A percentile compares a stretch with the other conserved stretches of the same genome.
phyloP scores from a whole-genome alignment of 2,888 invertebrate genomes.

The Eudemis profundana region DNA sequence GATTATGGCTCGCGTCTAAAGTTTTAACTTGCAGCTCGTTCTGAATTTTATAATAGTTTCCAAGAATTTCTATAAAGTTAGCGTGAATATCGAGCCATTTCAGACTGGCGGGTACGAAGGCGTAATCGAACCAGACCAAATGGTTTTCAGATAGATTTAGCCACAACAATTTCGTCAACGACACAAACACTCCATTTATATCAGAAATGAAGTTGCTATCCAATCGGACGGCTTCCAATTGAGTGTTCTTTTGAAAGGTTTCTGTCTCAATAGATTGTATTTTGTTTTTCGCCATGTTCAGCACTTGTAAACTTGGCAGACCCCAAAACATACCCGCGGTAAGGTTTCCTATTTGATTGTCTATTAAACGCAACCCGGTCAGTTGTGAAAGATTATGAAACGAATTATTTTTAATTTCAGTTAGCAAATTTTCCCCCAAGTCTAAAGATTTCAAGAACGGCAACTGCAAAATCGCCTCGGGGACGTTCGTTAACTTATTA shows the following conservation, averaged over 20 bases:
- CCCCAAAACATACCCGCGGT: slow-evolving; percentile 95
- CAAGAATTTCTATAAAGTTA: slow-evolving; percentile 94
- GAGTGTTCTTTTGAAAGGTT: slow-evolving; percentile 92
- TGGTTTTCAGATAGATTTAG: slow-evolving; percentile 96
- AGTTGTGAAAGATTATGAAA: slow-evolving; percentile 94
- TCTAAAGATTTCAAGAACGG: slow-evolving; percentile 95
- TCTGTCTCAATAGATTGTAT: slow-evolving; percentile 93
- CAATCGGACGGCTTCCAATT: slow-evolving; percentile 94
- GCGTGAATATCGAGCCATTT: slow-evolving; percentile 96
- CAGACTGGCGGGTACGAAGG: slow-evolving; percentile 93
- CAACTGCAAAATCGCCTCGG: slow-evolving; percentile 93
- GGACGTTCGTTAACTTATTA: slow-evolving; percentile 92
- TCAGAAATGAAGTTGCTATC: slow-evolving; percentile 95
- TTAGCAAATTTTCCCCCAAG: slow-evolving; percentile 96
- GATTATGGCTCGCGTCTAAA: slow-evolving; percentile 95
- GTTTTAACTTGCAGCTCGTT: slow-evolving; percentile 92
- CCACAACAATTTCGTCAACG: slow-evolving; percentile 92
- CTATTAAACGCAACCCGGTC: slow-evolving; percentile 94
- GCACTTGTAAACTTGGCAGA: slow-evolving; percentile 91
- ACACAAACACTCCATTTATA: slow-evolving; percentile 95
- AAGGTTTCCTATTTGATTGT: slow-evolving; percentile 95
- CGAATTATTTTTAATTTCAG: slow-evolving; percentile 92
- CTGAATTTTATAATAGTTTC: slow-evolving; percentile 94
- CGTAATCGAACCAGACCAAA: slow-evolving; percentile 96
- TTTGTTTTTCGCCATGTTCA: slow-evolving; percentile 96